Evolutionary conservation across 2,113 vertebrate genomes (phyloP).

Genomic region (Sturnus vulgaris): DNA sequence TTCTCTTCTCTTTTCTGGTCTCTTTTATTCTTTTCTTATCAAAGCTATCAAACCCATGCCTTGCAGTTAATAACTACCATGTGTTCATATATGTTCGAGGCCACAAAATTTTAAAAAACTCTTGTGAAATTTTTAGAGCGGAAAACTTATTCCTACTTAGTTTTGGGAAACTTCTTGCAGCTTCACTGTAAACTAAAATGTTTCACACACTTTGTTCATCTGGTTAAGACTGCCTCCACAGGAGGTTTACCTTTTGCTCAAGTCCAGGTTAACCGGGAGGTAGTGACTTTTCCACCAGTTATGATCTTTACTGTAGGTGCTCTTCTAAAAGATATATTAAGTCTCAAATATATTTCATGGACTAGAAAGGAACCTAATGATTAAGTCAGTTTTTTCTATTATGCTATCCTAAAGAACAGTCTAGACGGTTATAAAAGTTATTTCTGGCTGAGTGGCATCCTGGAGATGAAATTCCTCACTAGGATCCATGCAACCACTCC

Average conservation of each 20-base stretch:
- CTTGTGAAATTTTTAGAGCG: neutral
- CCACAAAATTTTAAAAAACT: neutral
- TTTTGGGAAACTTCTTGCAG: neutral
- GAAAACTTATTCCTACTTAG: neutral
- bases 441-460: neutral
- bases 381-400: neutral
- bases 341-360: neutral
- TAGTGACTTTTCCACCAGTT: neutral
- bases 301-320: neutral
- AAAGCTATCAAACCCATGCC: neutral
- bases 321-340: neutral
- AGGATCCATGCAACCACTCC: neutral
- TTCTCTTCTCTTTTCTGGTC: neutral
- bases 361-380: neutral
- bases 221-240: neutral
- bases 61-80: constrained; percentile 3
- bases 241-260: neutral
- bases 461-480: neutral
- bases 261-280: neutral
- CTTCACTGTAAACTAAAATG: neutral
- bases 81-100: neutral
- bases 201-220: neutral
- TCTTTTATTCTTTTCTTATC: neutral
- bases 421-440: neutral
- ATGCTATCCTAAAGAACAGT: neutral